A percentile compares a stretch with the other conserved stretches of the same genome.
Evolutionary conservation across 2,113 vertebrate species (phyloP).

Genomic region (Gavia stellata): DNA sequence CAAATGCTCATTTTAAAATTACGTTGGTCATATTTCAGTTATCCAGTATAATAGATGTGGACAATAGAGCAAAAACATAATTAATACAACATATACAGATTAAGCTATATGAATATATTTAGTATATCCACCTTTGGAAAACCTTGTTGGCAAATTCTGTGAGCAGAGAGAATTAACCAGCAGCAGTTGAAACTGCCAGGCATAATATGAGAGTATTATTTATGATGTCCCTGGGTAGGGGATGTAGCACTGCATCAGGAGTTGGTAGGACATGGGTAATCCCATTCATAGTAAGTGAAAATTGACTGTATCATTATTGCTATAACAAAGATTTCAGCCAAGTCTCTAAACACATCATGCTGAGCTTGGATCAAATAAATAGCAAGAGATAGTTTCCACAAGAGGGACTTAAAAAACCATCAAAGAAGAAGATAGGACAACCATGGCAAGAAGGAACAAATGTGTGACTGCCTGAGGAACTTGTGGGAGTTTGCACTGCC

Average conservation of each 20-base stretch:
- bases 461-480: neutral
- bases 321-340: neutral
- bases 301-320: neutral
- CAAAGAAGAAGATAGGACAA: neutral
- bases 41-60: neutral
- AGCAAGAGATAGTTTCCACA: neutral
- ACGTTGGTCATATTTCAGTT: neutral
- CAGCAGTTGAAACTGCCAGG: neutral
- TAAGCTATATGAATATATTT: neutral
- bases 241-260: neutral
- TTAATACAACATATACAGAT: neutral
- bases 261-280: neutral
- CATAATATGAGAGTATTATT: neutral
- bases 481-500: neutral
- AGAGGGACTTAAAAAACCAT: neutral
- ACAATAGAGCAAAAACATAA: neutral
- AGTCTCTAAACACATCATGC: neutral
- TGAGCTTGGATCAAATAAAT: neutral
- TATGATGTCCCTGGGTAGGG: neutral
- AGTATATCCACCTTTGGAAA: neutral
- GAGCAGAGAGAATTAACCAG: neutral
- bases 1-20: neutral
- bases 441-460: neutral
- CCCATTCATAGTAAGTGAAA: neutral
- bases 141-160: neutral